Evolutionary conservation across 2,888 invertebrate genomes (phyloP), one percentile per base, ranked within the genome.

Genomic region (Melanostoma mellinum): DNA sequence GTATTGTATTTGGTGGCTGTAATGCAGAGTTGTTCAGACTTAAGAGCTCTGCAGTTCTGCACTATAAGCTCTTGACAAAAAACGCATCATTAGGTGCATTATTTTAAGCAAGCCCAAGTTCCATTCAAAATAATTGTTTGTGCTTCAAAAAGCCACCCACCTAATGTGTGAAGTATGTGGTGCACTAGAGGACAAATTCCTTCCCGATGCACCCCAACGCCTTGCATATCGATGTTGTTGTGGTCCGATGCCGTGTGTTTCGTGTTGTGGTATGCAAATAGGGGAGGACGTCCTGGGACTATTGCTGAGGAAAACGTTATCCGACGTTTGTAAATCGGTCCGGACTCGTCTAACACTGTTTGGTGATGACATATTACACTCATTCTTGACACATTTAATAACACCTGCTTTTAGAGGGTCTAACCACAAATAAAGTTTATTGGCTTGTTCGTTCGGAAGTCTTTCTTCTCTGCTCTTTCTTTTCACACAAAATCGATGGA

Each of bases 251-350:
- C 40, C 77, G 67, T 30, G 35, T 36, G 40, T 36, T n/a, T 78
- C 82, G 5, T 69, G 52, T 9, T 76, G 71, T 0, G 77, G 82
- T 74, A 82, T 74, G n/a, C 77, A 78, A 33, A 82, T 74, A 9
- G 87, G 86, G 1, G 87, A 87, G 61, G 85, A 82, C 48, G 86
- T 86, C 36, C 86, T 76, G 38, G 86, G 86, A 67, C 86, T 87
- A 8, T 86, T 82, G 55, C 85, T 85, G 44, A 91, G 87, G 72
- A 90, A 91, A 58, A 89, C 78, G 86, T 91, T 91, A 85, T 91
- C 89, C 2, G 91, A 91, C n/a, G 91, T 91, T 85, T 89, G 89
- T 67, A 91, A 87, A 87, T 91, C 91, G 68, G 91, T 91, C 86
- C 90, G 90, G 71, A 91, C 89, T 42, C 91, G 90, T 68, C 91